Base-by-base conservation (phyloP, 1,140 invertebrate species). In the Trichomalopsis sarcophagae region DNA sequence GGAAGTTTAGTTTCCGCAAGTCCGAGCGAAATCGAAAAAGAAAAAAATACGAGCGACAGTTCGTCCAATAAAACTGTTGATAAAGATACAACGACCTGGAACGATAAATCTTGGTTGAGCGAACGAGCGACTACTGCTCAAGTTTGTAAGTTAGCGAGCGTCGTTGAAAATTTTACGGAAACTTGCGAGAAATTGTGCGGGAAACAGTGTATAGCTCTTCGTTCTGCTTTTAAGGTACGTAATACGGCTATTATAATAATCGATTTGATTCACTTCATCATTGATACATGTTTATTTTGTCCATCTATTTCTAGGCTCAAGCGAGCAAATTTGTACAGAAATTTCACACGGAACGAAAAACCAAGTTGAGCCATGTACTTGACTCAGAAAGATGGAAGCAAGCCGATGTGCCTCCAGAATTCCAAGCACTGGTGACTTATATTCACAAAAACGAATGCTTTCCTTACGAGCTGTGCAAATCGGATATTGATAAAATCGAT, bases 351-450 rank as follows among this genome's bases (percentile, higher is more conserved):
- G 97, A 98, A 89, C 94, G 97, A 71, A 97, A 97, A 91, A 95
- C 95, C 33, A 98, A 98, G 92, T 93, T 99, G 33, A 96, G 95
- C 86, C 89, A 96, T 84, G 94, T 98, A 62, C 93, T 99, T 62
- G 98, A 99, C 89, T 96, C 95, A 87, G 99, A 99, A 93, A 94
- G 96, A 78, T 99, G 99, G 98, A 98, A 97, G 91, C 95, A 97
- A 88, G 97, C 97, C n/a, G 97, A 98, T 88, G 97, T 99, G 71
- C 96, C 97, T 0, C 91, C 94, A 84, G 97, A 98, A 91, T 96
- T 98, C 91, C 98, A 99, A 92, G 94, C 94, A 84, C 94, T 99
- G 75, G 95, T 98, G 17, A 91, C 87, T 75, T 91, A 88, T 81
- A 84, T 93, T 33, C 80, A 91, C 79, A 88, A 94, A 84, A 90